Percentiles rank a stretch among this genome's conserved stretches.
Conservation (phyloP, 2,888 invertebrate species). For the Spisula subtruncata region DNA sequence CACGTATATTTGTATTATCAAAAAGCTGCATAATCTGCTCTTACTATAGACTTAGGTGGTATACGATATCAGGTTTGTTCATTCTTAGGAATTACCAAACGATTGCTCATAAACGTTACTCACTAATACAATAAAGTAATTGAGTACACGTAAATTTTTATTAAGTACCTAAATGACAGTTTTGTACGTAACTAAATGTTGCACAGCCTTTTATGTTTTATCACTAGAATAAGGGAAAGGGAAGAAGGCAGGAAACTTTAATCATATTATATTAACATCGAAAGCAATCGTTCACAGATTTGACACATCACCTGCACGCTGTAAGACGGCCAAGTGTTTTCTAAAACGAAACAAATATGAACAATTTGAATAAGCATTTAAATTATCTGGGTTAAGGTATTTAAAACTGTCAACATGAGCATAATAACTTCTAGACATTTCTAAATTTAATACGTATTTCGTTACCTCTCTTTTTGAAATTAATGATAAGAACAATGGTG, state of each 20-base stretch:
- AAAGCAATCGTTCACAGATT: background rate
- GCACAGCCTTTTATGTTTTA: no score
- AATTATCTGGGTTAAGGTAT: background rate
- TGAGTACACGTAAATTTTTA: no score
- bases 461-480: background rate
- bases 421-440: conserved; percentile 4
- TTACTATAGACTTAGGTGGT: no score
- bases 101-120: no score
- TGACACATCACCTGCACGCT: background rate
- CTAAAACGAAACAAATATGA: background rate
- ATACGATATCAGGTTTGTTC: no score
- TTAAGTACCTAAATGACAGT: no score
- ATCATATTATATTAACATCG: background rate
- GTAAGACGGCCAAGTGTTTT: background rate
- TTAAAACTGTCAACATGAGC: background rate
- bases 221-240: no score
- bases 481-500: background rate
- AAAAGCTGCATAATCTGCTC: no score
- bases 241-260: background rate
- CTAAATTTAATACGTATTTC: background rate
- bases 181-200: no score
- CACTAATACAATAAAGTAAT: no score
- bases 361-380: background rate
- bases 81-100: no score
- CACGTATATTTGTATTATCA: no score